A percentile compares a stretch with the other conserved stretches of the same genome.
These are phyloP conservation scores for Prostheceraeus crozeri DNA, from an alignment of 2,888 invertebrate species.

Conservation along the genomic window DNA sequence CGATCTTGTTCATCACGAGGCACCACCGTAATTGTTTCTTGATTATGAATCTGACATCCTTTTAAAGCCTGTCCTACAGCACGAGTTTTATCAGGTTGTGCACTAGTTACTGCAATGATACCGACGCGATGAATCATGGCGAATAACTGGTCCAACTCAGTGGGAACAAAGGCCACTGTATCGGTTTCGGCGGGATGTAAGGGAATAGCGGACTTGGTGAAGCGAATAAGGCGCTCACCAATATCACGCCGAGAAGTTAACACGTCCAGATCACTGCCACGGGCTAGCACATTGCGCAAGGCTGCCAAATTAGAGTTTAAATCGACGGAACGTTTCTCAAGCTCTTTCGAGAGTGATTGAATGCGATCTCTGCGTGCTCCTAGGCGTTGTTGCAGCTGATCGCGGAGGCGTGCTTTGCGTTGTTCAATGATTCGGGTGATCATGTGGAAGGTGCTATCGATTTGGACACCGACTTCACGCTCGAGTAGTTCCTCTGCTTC, in stretches of 20 bases:
- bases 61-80: background rate
- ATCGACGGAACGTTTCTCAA: background rate
- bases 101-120: constrained; percentile 21
- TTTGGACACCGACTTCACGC: constrained; percentile 12
- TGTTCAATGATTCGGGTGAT: background rate
- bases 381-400: background rate
- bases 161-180: constrained; percentile 32
- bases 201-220: background rate
- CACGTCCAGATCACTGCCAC: background rate
- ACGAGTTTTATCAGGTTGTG: constrained; percentile 19
- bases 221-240: background rate
- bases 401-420: background rate
- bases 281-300: background rate
- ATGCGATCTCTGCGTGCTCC: constrained; percentile 1
- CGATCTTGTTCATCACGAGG: constrained; percentile 9
- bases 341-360: background rate
- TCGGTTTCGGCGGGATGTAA: constrained; percentile 34
- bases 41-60: constrained; percentile 1
- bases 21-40: constrained; percentile 2
- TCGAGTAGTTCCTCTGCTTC: background rate
- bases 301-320: background rate
- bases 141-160: constrained; percentile 33
- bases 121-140: constrained; percentile 31
- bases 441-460: constrained; percentile 28
- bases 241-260: background rate